These are phyloP conservation scores for Ephestia elutella DNA, from an alignment of 1,140 invertebrate genomes.

Conservation along the genomic window DNA sequence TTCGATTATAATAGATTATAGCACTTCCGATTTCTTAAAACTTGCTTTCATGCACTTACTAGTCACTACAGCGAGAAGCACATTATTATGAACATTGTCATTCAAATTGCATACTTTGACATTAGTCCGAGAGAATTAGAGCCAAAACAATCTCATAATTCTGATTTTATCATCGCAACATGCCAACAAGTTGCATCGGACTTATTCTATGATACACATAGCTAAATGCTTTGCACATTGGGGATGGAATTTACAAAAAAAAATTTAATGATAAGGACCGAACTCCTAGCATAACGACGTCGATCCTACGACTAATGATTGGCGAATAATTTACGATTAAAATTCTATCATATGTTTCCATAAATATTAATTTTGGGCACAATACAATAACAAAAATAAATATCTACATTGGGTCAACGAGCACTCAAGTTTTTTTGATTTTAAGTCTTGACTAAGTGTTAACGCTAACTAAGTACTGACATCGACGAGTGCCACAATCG, in stretches of 20 bases:
- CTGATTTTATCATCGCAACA: slow-evolving; percentile 23
- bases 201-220: slow-evolving; percentile 46
- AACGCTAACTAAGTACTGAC: slow-evolving; percentile 70
- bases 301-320: slow-evolving; percentile 1
- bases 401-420: slow-evolving; percentile 73
- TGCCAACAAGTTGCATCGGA: slow-evolving; percentile 23
- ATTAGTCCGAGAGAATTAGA: background rate
- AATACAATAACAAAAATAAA: slow-evolving; percentile 74
- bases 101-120: slow-evolving; percentile 18
- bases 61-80: slow-evolving; percentile 62
- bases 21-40: slow-evolving; percentile 63
- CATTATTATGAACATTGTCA: slow-evolving; percentile 25
- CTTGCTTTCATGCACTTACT: slow-evolving; percentile 52
- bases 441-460: slow-evolving; percentile 62
- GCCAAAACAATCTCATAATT: background rate
- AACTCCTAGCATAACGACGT: slow-evolving; percentile 5
- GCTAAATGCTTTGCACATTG: slow-evolving; percentile 42
- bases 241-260: slow-evolving; percentile 19
- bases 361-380: slow-evolving; percentile 70
- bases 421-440: slow-evolving; percentile 56
- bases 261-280: slow-evolving; percentile 5
- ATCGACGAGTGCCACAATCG: slow-evolving; percentile 17
- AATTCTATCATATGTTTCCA: slow-evolving; percentile 45
- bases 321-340: slow-evolving; percentile 32
- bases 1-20: slow-evolving; percentile 74